phyloP scores from a whole-genome alignment of 2,797 vertebrate genomes.

The Mareca strepera region DNA sequence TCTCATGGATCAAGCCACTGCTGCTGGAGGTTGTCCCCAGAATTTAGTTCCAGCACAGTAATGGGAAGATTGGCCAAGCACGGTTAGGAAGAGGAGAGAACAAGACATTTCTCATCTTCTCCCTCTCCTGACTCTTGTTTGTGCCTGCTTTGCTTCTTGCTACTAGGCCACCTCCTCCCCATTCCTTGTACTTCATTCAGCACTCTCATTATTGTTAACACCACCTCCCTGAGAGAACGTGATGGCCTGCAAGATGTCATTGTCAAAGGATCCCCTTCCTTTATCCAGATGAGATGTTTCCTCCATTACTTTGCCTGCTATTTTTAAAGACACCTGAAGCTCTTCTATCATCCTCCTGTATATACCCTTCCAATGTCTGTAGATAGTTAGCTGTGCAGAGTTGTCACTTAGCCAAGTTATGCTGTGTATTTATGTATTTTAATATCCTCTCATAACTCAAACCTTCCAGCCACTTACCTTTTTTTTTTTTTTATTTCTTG shows the following conservation, averaged over 20 bases:
- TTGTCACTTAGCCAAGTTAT: not conserved
- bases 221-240: not conserved
- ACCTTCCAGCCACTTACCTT: not conserved
- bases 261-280: not conserved
- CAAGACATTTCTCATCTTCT: not conserved
- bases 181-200: not conserved
- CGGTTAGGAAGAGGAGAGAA: not conserved
- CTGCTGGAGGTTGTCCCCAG: not conserved
- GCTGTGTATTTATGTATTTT: not conserved
- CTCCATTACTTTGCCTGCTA: not conserved
- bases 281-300: not conserved
- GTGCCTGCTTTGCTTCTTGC: not conserved
- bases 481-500: not conserved
- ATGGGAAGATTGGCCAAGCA: rapidly evolving
- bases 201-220: not conserved
- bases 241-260: not conserved
- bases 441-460: not conserved
- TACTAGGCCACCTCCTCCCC: not conserved
- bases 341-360: not conserved
- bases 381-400: not conserved
- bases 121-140: not conserved
- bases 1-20: not conserved
- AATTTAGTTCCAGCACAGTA: not conserved
- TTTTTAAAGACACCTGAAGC: conserved; percentile 39
- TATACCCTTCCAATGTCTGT: not conserved